Percentiles rank a stretch among this genome's conserved stretches.
Evolutionary conservation across 1,140 invertebrate species (phyloP).

Genomic region (Zophobas morio): DNA sequence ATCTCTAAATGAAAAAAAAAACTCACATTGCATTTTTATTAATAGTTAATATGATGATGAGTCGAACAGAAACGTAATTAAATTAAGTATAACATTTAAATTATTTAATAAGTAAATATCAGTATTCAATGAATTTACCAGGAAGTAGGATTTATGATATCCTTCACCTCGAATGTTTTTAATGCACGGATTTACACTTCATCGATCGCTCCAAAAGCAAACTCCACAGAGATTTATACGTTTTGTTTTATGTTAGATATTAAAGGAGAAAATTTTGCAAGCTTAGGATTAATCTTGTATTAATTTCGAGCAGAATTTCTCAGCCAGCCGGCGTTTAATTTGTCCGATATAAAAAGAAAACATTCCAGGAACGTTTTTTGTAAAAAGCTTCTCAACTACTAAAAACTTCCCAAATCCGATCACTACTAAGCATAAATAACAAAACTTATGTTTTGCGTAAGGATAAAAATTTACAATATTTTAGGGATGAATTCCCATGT

Average conservation of each 20-base stretch:
- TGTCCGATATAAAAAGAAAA: not conserved
- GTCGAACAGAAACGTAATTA: no score
- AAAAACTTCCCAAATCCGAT: no score
- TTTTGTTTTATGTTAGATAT: constrained; percentile 1
- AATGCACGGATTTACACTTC: no score
- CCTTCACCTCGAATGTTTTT: no score
- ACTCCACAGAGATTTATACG: not conserved
- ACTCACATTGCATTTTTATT: no score
- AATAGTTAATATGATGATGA: no score
- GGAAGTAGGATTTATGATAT: no score
- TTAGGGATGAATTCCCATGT: constrained; percentile 16
- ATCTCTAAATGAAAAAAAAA: no score
- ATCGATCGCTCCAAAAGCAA: not conserved
- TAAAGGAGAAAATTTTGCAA: not conserved
- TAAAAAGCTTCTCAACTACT: not conserved
- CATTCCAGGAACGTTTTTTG: not conserved
- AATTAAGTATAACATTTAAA: no score
- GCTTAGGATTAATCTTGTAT: not conserved
- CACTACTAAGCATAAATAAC: not conserved
- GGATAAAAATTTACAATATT: constrained; percentile 18
- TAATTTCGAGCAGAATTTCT: not conserved
- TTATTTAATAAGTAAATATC: no score
- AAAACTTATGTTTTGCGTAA: not conserved
- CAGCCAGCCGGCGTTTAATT: not conserved
- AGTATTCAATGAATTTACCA: no score